A percentile compares a stretch with the other conserved stretches of the same genome.
Conservation (phyloP, 2,888 invertebrate species). For the Habrosyne pyritoides region DNA sequence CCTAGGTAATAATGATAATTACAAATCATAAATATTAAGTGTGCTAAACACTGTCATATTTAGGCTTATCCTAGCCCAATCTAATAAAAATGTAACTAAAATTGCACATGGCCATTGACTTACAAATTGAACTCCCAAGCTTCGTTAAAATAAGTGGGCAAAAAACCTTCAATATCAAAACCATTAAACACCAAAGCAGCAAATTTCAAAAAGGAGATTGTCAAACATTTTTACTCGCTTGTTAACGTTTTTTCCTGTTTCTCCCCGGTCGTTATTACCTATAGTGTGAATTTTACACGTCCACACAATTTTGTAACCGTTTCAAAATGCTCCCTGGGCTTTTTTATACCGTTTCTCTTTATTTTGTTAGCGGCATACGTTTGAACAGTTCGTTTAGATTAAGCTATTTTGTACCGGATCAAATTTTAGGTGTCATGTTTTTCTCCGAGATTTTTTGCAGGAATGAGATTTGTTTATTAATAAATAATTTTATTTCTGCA, state of each 20-base stretch:
- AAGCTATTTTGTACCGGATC: background rate
- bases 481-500: constrained; percentile 20
- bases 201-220: constrained; percentile 24
- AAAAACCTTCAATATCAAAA: background rate
- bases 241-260: constrained; percentile 17
- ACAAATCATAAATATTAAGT: too few species aligned
- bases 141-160: background rate
- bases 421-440: background rate
- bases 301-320: constrained; percentile 16
- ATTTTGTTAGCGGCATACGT: constrained; percentile 9
- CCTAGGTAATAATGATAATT: too few species aligned
- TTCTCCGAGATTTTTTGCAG: background rate
- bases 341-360: constrained; percentile 12
- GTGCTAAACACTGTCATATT: too few species aligned
- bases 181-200: background rate
- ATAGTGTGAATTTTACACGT: constrained; percentile 16
- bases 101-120: too few species aligned
- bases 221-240: constrained; percentile 27
- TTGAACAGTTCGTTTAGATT: constrained; percentile 7
- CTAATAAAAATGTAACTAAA: too few species aligned
- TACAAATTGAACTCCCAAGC: background rate
- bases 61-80: too few species aligned
- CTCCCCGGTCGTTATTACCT: constrained; percentile 9
- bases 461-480: background rate
- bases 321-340: constrained; percentile 17